phyloP scores from a whole-genome alignment of 1,140 invertebrate genomes.

The Eulimnadia texana region DNA sequence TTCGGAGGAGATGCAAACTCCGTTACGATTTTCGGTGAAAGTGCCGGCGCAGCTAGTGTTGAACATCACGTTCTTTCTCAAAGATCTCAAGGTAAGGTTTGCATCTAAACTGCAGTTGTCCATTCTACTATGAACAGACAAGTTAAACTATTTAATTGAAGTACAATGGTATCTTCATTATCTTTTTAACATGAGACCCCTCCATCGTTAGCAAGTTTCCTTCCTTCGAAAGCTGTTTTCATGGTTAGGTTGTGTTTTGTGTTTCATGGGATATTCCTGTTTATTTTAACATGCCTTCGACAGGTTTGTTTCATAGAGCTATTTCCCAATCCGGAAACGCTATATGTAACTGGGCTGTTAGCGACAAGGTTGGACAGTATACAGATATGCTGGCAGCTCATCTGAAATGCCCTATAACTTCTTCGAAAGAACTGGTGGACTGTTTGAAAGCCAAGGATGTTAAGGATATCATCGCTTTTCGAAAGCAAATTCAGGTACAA shows the following conservation, averaged over 20 bases:
- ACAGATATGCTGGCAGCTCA: slow-evolving; percentile 43
- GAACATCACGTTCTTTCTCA: slow-evolving; percentile 19
- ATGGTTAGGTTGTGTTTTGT: too few species aligned
- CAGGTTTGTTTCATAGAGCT: slow-evolving; percentile 51
- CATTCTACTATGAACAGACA: too few species aligned
- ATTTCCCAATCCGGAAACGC: slow-evolving; percentile 66
- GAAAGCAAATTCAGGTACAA: neutral
- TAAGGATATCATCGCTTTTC: slow-evolving; percentile 28
- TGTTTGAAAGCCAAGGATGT: slow-evolving; percentile 42
- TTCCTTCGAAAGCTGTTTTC: too few species aligned
- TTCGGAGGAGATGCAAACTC: slow-evolving; percentile 17
- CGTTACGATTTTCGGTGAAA: slow-evolving; percentile 17
- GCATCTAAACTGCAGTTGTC: too few species aligned
- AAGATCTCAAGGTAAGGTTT: slow-evolving; percentile 17
- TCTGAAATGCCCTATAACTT: slow-evolving; percentile 40
- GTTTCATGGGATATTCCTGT: neutral
- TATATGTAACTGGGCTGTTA: slow-evolving; percentile 57
- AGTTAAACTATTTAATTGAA: too few species aligned
- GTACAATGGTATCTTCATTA: too few species aligned
- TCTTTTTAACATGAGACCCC: too few species aligned
- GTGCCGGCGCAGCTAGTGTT: slow-evolving; percentile 25
- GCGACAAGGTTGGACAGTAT: slow-evolving; percentile 41
- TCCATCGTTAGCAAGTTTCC: too few species aligned
- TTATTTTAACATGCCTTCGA: neutral
- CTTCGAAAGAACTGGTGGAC: slow-evolving; percentile 38